phyloP scores from a whole-genome alignment of 2,888 invertebrate species.

The Zygothrica quintamaculata region DNA sequence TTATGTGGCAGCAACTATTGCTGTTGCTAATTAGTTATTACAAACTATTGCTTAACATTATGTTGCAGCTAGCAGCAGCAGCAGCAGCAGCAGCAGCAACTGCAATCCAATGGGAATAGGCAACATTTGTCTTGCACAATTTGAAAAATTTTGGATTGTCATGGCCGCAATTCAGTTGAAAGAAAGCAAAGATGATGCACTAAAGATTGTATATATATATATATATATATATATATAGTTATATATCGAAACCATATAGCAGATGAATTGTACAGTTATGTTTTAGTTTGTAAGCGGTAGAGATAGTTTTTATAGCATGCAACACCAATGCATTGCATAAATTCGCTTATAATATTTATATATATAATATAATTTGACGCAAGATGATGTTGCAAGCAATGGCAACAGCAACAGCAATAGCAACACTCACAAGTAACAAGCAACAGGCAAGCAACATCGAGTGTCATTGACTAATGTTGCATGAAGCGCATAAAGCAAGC shows the following conservation, averaged over 20 bases:
- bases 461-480: slow-evolving; percentile 79
- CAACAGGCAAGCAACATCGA: slow-evolving; percentile 47
- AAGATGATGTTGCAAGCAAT: slow-evolving; percentile 68
- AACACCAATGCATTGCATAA: slow-evolving; percentile 48
- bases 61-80: slow-evolving; percentile 15
- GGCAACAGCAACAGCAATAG: slow-evolving; percentile 18
- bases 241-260: too few relatives aligned
- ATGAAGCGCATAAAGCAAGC: slow-evolving; percentile 75
- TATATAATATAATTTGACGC: slow-evolving; percentile 60
- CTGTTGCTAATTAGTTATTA: neutral
- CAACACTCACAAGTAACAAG: slow-evolving; percentile 25
- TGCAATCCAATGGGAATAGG: slow-evolving; percentile 13
- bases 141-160: slow-evolving; percentile 15
- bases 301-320: neutral
- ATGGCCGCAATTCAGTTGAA: slow-evolving; percentile 4
- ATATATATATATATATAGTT: too few relatives aligned
- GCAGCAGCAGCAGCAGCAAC: slow-evolving; percentile 8
- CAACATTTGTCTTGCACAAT: slow-evolving; percentile 24
- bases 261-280: too few relatives aligned
- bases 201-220: too few relatives aligned
- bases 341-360: slow-evolving; percentile 44
- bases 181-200: too few relatives aligned
- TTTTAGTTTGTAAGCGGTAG: too few relatives aligned
- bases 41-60: slow-evolving; percentile 28
- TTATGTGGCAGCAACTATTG: slow-evolving; percentile 42